Percentiles rank a stretch among this genome's conserved stretches.
Conservation (phyloP, 2,888 invertebrate species). For the Tinea semifulvella region DNA sequence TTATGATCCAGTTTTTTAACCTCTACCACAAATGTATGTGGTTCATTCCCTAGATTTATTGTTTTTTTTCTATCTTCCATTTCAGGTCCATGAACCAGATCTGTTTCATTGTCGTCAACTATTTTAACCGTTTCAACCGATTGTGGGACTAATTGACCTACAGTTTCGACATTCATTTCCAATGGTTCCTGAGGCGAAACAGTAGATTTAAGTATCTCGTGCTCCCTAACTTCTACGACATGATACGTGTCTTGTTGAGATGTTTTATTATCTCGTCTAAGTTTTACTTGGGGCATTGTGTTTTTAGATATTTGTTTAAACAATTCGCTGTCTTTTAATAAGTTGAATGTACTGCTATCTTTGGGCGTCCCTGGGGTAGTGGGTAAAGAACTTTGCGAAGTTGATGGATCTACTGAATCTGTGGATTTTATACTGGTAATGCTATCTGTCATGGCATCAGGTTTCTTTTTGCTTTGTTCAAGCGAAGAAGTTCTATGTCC, state of each 20-base stretch:
- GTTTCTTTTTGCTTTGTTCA: slow-evolving; percentile 27
- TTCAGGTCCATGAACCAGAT: slow-evolving; percentile 32
- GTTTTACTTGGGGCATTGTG: slow-evolving; percentile 27
- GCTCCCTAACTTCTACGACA: slow-evolving; percentile 74
- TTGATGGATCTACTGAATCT: slow-evolving; percentile 28
- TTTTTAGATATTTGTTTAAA: slow-evolving; percentile 74
- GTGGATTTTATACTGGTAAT: slow-evolving; percentile 27
- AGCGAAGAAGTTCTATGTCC: slow-evolving; percentile 37
- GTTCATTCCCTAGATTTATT: slow-evolving; percentile 38
- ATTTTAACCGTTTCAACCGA: slow-evolving; percentile 65
- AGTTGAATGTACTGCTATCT: slow-evolving; percentile 68
- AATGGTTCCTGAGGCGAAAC: slow-evolving; percentile 47
- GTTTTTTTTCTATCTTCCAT: slow-evolving; percentile 23
- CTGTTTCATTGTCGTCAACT: slow-evolving; percentile 60
- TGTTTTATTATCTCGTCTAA: slow-evolving; percentile 22
- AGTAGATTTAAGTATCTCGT: slow-evolving; percentile 72
- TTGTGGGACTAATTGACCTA: slow-evolving; percentile 61
- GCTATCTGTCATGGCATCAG: slow-evolving; percentile 23
- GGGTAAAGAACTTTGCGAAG: slow-evolving; percentile 25
- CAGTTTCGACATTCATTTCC: slow-evolving; percentile 59
- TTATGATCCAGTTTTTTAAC: slow-evolving; percentile 44
- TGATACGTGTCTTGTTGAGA: slow-evolving; percentile 44
- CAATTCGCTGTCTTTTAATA: slow-evolving; percentile 72
- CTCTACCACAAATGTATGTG: slow-evolving; percentile 48
- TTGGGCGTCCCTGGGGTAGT: slow-evolving; percentile 44